Evolutionary conservation across 2,797 vertebrate genomes (phyloP).

Genomic region (Hydrophis major): DNA sequence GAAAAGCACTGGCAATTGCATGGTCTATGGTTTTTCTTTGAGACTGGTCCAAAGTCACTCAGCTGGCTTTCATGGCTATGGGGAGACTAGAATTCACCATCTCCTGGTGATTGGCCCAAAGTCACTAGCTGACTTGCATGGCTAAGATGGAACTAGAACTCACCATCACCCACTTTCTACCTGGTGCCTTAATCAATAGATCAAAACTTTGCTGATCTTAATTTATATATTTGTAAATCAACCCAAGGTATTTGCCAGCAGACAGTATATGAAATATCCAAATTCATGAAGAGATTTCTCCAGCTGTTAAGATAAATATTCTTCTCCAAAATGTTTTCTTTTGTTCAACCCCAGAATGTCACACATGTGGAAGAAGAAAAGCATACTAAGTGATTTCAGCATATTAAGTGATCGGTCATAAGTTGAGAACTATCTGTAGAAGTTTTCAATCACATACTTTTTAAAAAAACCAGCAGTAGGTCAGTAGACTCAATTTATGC

Average conservation of each 20-base stretch:
- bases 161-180: background rate
- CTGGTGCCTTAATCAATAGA: background rate
- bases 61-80: background rate
- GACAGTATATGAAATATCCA: background rate
- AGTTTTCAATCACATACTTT: slow-evolving; percentile 27
- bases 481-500: background rate
- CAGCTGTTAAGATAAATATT: background rate
- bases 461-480: background rate
- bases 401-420: background rate
- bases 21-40: background rate
- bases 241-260: background rate
- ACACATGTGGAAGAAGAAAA: background rate
- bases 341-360: background rate
- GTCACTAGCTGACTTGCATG: background rate
- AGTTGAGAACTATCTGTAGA: slow-evolving; percentile 8
- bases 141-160: background rate
- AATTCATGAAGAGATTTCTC: background rate
- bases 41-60: background rate
- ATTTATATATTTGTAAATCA: background rate
- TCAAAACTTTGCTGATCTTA: background rate
- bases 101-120: background rate
- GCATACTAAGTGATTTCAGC: background rate
- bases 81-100: background rate
- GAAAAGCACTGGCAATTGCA: background rate
- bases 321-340: background rate